Percentiles rank a stretch among this genome's conserved stretches.
Conservation (phyloP, 2,888 invertebrate genomes). For the Stenodema calcarata region DNA sequence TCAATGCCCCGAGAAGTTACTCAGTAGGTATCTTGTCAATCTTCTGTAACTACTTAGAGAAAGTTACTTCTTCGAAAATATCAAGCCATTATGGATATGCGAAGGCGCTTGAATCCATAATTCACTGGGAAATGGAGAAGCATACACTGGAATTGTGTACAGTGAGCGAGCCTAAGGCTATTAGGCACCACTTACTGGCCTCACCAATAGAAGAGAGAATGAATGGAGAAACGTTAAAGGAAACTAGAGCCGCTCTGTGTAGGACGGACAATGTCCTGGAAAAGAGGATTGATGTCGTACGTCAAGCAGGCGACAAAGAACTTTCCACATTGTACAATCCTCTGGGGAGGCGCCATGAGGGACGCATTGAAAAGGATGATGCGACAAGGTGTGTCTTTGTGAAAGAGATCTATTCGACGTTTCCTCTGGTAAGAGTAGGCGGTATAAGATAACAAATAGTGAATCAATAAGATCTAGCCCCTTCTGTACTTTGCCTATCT, state of each 20-base stretch:
- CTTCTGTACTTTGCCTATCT: background rate
- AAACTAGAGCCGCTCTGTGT: background rate
- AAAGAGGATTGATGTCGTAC: slow-evolving; percentile 29
- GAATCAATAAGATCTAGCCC: slow-evolving; percentile 18
- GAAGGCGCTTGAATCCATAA: no score
- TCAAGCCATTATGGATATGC: no score
- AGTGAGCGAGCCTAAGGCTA: background rate
- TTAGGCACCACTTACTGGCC: background rate
- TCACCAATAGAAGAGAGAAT: background rate
- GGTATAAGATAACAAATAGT: background rate
- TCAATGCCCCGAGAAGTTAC: no score
- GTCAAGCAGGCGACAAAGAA: slow-evolving; percentile 23
- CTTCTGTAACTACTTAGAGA: no score
- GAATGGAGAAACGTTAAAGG: background rate
- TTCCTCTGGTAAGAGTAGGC: background rate
- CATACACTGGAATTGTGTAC: no score
- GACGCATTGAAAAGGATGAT: background rate
- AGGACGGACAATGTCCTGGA: background rate
- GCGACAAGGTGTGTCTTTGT: background rate
- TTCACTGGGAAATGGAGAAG: no score
- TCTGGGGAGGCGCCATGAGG: background rate
- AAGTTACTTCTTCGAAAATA: no score
- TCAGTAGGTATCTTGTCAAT: no score
- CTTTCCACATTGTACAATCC: background rate
- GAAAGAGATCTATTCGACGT: background rate